Percentiles rank a stretch among this genome's conserved stretches.
Conservation (phyloP, 2,797 vertebrate species). For the Pipistrellus pipistrellus region DNA sequence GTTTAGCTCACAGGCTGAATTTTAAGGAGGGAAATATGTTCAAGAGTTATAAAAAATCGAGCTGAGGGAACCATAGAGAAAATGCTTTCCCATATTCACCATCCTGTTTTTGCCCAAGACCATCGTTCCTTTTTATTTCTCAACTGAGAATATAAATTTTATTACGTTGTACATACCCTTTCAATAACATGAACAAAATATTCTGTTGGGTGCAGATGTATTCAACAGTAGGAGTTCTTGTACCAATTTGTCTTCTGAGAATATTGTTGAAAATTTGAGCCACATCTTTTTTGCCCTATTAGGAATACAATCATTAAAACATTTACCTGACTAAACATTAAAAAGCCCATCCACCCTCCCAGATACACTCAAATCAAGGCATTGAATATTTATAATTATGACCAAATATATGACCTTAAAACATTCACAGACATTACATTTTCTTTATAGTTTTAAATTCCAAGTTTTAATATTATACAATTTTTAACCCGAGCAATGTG, state of each 20-base stretch:
- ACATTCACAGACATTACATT: slow-evolving; percentile 34
- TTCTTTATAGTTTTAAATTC: slow-evolving; percentile 46
- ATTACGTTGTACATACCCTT: slow-evolving; percentile 92
- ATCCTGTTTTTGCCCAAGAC: slow-evolving; percentile 56
- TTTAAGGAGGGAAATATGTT: slow-evolving; percentile 47
- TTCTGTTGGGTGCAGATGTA: slow-evolving; percentile 99
- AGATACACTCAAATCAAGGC: slow-evolving; percentile 60
- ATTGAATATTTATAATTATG: slow-evolving; percentile 50
- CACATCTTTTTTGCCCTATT: slow-evolving; percentile 98
- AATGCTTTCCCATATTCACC: slow-evolving; percentile 47
- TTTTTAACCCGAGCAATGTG: slow-evolving; percentile 52
- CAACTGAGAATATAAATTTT: slow-evolving; percentile 63
- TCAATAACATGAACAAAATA: slow-evolving; percentile 98
- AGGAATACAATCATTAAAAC: slow-evolving; percentile 83
- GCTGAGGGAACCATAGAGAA: slow-evolving; percentile 26
- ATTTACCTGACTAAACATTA: slow-evolving; percentile 74
- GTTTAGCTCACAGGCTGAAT: background rate
- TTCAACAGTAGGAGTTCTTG: slow-evolving; percentile 97
- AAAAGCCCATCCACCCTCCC: slow-evolving; percentile 63
- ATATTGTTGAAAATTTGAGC: slow-evolving; percentile 99
- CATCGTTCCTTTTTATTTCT: slow-evolving; percentile 65
- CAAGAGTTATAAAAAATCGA: slow-evolving; percentile 2
- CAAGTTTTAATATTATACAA: slow-evolving; percentile 39
- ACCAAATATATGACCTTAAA: slow-evolving; percentile 62
- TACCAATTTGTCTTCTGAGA: slow-evolving; percentile 97